Evolutionary conservation across 2,797 vertebrate species (phyloP).

Genomic region (Morelia viridis): DNA sequence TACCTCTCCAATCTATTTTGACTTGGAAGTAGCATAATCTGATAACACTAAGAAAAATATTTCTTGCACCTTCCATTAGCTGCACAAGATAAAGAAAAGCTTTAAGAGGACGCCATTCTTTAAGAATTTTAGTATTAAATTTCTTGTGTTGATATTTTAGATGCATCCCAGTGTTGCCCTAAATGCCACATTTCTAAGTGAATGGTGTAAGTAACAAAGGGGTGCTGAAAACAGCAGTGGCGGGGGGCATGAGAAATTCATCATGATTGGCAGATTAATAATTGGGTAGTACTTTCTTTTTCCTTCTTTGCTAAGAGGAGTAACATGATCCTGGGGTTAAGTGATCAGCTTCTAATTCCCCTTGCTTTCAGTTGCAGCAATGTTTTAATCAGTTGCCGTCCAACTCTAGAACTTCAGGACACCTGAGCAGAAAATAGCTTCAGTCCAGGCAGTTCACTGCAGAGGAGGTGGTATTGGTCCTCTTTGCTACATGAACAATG

Average conservation of each 20-base stretch:
- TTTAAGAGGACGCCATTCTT: background rate
- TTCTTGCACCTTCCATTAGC: background rate
- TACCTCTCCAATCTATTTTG: background rate
- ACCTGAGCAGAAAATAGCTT: background rate
- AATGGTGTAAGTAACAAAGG: background rate
- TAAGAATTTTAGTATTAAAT: conserved; percentile 2
- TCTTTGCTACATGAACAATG: background rate
- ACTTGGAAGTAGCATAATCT: conserved; percentile 3
- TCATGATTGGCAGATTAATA: background rate
- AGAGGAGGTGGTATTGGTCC: background rate
- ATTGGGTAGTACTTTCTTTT: background rate
- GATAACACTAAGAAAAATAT: background rate
- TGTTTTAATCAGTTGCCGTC: background rate
- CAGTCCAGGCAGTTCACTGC: background rate
- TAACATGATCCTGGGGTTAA: background rate
- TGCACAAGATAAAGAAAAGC: background rate
- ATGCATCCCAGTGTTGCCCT: background rate
- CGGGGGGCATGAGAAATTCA: background rate
- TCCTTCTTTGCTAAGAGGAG: background rate
- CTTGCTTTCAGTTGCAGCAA: too few relatives aligned
- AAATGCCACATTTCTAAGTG: background rate
- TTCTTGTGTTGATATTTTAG: background rate
- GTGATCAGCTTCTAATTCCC: background rate
- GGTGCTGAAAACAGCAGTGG: background rate
- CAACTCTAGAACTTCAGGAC: background rate